These are phyloP conservation scores for Augochlorella aurata DNA, from an alignment of 2,888 invertebrate species.

Conservation along the genomic window DNA sequence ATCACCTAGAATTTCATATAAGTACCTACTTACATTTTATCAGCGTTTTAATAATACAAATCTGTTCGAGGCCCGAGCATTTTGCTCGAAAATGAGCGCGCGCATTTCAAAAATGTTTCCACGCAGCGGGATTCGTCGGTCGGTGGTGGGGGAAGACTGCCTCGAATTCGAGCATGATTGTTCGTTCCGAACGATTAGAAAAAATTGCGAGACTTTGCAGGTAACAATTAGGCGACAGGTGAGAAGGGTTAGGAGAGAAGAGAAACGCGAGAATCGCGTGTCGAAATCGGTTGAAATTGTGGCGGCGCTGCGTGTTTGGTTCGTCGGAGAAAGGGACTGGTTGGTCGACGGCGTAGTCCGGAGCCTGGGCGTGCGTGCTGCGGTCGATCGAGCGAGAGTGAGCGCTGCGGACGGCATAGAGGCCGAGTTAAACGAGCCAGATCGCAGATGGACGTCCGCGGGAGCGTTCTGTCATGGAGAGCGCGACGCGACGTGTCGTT, in stretches of 20 bases:
- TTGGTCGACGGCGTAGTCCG: constrained; percentile 47
- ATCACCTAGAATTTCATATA: not conserved
- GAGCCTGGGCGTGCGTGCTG: constrained; percentile 43
- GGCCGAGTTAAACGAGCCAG: constrained; percentile 66
- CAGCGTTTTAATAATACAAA: not conserved
- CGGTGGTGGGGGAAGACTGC: not conserved
- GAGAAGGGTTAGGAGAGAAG: too few relatives aligned
- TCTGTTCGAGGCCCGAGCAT: not conserved
- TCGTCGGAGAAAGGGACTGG: constrained; percentile 35
- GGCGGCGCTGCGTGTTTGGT: constrained; percentile 22
- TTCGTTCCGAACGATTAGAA: not conserved
- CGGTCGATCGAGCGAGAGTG: constrained; percentile 65
- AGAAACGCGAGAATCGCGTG: not conserved
- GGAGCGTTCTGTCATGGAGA: constrained; percentile 74
- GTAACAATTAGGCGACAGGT: too few relatives aligned
- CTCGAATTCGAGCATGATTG: not conserved
- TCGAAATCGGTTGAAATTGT: constrained; percentile 11
- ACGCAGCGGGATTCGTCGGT: not conserved
- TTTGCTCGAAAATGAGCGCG: not conserved
- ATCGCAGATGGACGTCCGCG: constrained; percentile 74
- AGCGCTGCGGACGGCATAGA: constrained; percentile 58
- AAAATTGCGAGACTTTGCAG: not conserved
- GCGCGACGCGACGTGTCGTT: constrained; percentile 59
- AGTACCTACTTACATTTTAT: not conserved
- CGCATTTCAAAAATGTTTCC: not conserved